Conservation (phyloP, 1,140 invertebrate species). For the Proales similis region DNA sequence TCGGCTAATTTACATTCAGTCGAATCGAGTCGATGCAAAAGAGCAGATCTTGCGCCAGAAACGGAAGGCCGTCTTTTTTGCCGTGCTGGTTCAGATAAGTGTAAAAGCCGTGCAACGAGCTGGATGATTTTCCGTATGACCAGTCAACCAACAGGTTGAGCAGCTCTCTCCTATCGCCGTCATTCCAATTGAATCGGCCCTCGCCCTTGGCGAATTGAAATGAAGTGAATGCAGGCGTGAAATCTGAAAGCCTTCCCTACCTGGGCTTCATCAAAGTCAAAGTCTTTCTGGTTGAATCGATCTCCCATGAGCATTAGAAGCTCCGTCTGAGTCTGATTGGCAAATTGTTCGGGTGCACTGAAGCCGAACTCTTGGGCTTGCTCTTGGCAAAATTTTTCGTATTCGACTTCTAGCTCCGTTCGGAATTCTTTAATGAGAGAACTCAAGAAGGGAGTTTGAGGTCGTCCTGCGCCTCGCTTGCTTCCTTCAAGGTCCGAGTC, state of each 20-base stretch:
- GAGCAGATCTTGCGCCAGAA: constrained; percentile 51
- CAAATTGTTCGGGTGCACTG: not conserved
- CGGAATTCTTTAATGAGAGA: constrained; percentile 16
- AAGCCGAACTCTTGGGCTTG: not conserved
- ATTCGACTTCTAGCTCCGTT: constrained; percentile 8
- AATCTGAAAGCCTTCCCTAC: too few relatives aligned
- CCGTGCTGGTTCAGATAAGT: constrained; percentile 50
- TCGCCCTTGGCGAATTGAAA: constrained; percentile 12
- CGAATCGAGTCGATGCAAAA: constrained; percentile 53
- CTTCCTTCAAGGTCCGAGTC: not conserved
- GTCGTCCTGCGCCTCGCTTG: not conserved
- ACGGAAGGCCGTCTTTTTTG: constrained; percentile 47
- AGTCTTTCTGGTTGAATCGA: constrained; percentile 13
- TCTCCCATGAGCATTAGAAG: constrained; percentile 3
- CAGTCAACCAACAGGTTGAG: constrained; percentile 17
- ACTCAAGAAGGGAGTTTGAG: constrained; percentile 11
- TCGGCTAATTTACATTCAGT: constrained; percentile 45
- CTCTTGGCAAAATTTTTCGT: constrained; percentile 25
- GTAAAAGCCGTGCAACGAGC: constrained; percentile 49
- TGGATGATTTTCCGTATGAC: constrained; percentile 42
- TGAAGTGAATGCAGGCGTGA: too few relatives aligned
- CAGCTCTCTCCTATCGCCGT: constrained; percentile 21
- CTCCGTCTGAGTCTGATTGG: not conserved
- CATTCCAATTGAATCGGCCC: constrained; percentile 1
- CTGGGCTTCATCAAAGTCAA: constrained; percentile 33